These are phyloP conservation scores for Microplitis mediator DNA, from an alignment of 1,140 invertebrate genomes.

Conservation along the genomic window DNA sequence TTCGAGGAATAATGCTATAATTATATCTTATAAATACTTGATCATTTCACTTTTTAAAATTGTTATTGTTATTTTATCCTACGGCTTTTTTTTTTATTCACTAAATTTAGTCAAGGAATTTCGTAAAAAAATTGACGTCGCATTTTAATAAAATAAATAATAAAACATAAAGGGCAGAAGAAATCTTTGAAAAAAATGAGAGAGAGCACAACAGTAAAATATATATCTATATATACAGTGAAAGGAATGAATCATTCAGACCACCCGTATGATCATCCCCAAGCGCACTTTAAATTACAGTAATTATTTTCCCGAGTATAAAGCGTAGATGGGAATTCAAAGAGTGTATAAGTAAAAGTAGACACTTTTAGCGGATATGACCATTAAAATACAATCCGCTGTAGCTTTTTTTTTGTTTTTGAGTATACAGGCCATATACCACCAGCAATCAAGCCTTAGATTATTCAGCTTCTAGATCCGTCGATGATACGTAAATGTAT, in stretches of 20 bases:
- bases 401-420: background rate
- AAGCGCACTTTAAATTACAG: constrained; percentile 26
- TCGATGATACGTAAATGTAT: no score
- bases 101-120: no score
- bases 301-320: constrained; percentile 25
- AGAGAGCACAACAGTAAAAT: background rate
- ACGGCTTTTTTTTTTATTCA: no score
- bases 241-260: constrained; percentile 26
- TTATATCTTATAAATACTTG: no score
- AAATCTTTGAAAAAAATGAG: background rate
- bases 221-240: background rate
- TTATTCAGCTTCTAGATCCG: no score
- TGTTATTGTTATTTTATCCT: no score
- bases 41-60: no score
- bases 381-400: background rate
- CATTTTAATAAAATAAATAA: no score
- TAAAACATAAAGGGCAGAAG: background rate
- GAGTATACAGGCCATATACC: background rate
- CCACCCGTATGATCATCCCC: constrained; percentile 29
- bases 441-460: no score
- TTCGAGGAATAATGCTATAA: no score
- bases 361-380: constrained; percentile 7
- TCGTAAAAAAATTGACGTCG: no score
- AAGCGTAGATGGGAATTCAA: constrained; percentile 3
- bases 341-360: constrained; percentile 13